These are phyloP conservation scores for Vulpes vulpes DNA, from an alignment of 2,113 vertebrate genomes.

Conservation along the genomic window DNA sequence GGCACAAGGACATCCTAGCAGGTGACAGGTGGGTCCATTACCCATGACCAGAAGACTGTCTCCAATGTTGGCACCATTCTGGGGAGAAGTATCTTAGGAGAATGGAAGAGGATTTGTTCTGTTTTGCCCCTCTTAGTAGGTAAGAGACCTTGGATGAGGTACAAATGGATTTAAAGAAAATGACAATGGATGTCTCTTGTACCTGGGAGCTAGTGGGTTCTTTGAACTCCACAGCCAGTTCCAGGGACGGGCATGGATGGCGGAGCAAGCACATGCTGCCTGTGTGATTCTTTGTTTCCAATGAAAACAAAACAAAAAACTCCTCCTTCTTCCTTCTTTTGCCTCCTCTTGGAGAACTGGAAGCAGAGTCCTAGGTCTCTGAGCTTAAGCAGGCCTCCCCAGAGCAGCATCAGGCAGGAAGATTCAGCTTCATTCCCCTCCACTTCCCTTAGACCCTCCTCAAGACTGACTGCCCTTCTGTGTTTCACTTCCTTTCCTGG, in stretches of 20 bases:
- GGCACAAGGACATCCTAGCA: not conserved
- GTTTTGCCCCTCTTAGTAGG: not conserved
- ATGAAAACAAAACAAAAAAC: not conserved
- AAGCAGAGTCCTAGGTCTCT: not conserved
- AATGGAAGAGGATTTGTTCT: not conserved
- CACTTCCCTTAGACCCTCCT: constrained; percentile 7
- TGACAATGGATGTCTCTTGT: not conserved
- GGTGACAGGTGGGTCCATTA: not conserved
- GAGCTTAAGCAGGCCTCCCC: constrained; percentile 69
- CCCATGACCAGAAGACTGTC: not conserved
- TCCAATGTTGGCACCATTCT: not conserved
- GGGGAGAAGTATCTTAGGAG: not conserved
- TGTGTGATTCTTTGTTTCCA: constrained; percentile 22
- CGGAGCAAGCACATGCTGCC: not conserved
- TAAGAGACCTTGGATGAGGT: not conserved
- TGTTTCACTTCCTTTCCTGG: constrained; percentile 70
- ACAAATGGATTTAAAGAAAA: not conserved
- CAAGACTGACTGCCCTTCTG: constrained; percentile 20
- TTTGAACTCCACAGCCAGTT: not conserved
- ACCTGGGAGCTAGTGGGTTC: not conserved
- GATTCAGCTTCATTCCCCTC: constrained; percentile 36
- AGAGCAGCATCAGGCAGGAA: constrained; percentile 55
- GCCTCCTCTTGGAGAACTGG: constrained; percentile 14
- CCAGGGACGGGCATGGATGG: not conserved
- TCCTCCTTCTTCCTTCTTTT: constrained; percentile 21